These are phyloP conservation scores for Rhabdomys pumilio DNA, from an alignment of 2,797 vertebrate species.

Conservation along the genomic window DNA sequence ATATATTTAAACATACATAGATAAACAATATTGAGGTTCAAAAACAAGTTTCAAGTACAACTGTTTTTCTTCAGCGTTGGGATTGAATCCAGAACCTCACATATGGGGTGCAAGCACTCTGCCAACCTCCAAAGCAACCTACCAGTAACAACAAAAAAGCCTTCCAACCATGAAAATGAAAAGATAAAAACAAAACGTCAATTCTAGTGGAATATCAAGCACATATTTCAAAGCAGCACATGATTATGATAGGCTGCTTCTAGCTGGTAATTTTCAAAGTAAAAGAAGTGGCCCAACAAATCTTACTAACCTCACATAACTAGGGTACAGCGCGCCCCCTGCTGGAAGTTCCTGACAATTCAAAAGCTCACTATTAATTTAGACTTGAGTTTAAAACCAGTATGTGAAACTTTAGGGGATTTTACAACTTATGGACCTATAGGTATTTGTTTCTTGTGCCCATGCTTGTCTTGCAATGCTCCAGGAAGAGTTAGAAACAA, in stretches of 20 bases:
- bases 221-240: neutral
- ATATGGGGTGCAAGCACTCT: neutral
- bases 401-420: no score
- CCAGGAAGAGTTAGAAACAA: neutral
- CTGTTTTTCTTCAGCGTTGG: neutral
- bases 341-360: neutral
- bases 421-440: no score
- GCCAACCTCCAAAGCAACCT: neutral
- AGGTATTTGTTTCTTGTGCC: no score
- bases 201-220: neutral
- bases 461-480: no score
- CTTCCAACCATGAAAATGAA: neutral
- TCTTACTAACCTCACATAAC: neutral
- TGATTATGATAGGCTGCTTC: neutral
- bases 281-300: neutral
- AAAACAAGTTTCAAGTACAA: neutral
- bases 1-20: neutral
- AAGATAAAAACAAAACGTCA: neutral
- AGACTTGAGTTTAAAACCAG: neutral
- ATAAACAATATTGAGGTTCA: neutral
- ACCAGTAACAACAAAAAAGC: neutral
- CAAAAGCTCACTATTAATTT: neutral
- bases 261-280: neutral
- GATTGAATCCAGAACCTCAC: neutral
- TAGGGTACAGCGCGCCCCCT: neutral